phyloP scores from a whole-genome alignment of 2,797 vertebrate genomes.

The Crocidura indochinensis region DNA sequence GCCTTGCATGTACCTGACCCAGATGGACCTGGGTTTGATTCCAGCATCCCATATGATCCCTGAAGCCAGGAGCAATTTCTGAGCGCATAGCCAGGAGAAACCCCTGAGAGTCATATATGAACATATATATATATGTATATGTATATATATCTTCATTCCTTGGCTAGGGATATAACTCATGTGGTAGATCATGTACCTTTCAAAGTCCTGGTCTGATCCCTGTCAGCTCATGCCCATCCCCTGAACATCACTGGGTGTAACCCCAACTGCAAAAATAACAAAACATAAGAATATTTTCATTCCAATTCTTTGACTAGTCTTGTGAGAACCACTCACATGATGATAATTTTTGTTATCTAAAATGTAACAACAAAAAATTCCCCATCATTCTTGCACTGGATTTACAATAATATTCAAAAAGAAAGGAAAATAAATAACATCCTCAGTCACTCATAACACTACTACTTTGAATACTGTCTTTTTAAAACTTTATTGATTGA shows the following conservation, averaged over 20 bases:
- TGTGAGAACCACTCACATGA: background rate
- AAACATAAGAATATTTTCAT: background rate
- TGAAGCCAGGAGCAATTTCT: too few relatives aligned
- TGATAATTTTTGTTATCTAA: constrained; percentile 26
- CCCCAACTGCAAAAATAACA: background rate
- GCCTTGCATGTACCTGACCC: too few relatives aligned
- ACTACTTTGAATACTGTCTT: constrained; percentile 20
- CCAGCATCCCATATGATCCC: too few relatives aligned
- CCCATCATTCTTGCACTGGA: background rate
- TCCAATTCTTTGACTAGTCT: constrained; percentile 28
- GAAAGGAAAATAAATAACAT: background rate
- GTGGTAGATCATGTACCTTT: background rate
- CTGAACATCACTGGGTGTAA: background rate
- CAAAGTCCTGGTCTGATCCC: background rate
- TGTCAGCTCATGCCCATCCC: background rate
- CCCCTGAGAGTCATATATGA: too few relatives aligned
- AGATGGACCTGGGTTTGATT: too few relatives aligned
- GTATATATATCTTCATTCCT: too few relatives aligned
- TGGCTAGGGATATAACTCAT: too few relatives aligned
- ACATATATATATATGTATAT: too few relatives aligned
- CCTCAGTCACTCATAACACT: background rate
- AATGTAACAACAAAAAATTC: constrained; percentile 41
- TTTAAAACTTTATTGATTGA: too few relatives aligned
- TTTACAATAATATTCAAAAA: constrained; percentile 25
- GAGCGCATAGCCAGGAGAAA: too few relatives aligned